Percentiles rank a stretch among this genome's conserved stretches.
phyloP scores from a whole-genome alignment of 2,888 invertebrate species.

The Drosophila mulleri region DNA sequence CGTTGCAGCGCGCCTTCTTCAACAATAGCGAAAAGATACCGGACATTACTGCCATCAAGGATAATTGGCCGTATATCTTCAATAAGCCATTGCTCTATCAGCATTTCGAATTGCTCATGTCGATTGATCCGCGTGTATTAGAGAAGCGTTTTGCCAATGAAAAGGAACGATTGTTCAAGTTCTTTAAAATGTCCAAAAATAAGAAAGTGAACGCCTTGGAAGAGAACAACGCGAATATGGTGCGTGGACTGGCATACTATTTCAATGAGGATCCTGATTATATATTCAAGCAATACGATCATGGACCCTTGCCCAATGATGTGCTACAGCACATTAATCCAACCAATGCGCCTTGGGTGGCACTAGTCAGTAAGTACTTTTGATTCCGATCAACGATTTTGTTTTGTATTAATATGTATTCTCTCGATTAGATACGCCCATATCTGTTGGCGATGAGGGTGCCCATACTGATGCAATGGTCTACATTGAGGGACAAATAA shows the following conservation, averaged over 20 bases:
- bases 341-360: conserved; percentile 74
- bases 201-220: conserved; percentile 62
- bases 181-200: conserved; percentile 70
- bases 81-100: conserved; percentile 67
- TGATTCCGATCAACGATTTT: not conserved
- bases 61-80: conserved; percentile 73
- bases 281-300: conserved; percentile 69
- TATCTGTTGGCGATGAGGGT: conserved; percentile 33
- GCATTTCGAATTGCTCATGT: conserved; percentile 74
- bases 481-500: conserved; percentile 73
- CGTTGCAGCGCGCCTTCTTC: conserved; percentile 69
- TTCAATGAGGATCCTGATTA: conserved; percentile 74
- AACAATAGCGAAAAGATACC: conserved; percentile 75
- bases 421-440: conserved; percentile 34
- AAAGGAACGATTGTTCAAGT: conserved; percentile 69
- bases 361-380: conserved; percentile 73
- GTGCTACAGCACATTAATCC: conserved; percentile 65
- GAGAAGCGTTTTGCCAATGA: conserved; percentile 61
- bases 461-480: conserved; percentile 63
- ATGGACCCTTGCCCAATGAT: conserved; percentile 59
- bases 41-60: conserved; percentile 68
- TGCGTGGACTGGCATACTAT: conserved; percentile 72
- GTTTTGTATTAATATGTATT: not conserved
- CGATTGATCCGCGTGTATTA: conserved; percentile 66
- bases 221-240: conserved; percentile 66